Conservation (phyloP, 2,113 vertebrate genomes). For the Heteronetta atricapilla region DNA sequence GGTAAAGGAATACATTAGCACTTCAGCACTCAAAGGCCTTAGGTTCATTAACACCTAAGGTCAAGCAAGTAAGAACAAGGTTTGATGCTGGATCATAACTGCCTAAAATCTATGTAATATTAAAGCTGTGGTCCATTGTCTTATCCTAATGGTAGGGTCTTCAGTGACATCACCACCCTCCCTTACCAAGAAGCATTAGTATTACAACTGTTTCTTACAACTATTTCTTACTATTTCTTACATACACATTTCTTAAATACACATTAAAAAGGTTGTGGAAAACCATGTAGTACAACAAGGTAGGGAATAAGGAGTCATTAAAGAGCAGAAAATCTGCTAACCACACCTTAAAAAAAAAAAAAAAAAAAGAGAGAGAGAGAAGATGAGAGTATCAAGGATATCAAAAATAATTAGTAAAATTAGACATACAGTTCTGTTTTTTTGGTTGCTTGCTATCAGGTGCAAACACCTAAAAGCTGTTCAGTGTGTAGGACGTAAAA, state of each 20-base stretch:
- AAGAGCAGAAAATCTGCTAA: not conserved
- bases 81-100: not conserved
- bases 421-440: accelerated
- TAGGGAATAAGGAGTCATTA: not conserved
- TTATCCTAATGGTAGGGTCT: not conserved
- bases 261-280: not conserved
- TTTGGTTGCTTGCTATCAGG: not conserved
- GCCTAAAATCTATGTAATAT: not conserved
- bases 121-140: not conserved
- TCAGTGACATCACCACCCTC: not conserved
- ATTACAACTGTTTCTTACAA: not conserved
- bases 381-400: not conserved
- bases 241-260: accelerated
- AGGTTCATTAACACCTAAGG: not conserved
- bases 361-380: not conserved
- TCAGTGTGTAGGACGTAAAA: not conserved
- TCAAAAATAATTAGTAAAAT: not conserved
- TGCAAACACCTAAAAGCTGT: not conserved
- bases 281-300: not conserved
- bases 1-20: not conserved
- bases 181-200: not conserved
- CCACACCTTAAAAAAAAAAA: not conserved
- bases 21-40: not conserved
- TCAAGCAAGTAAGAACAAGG: not conserved
- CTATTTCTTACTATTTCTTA: not conserved